These are phyloP conservation scores for Schizothorax lantsangensis DNA, from an alignment of 2,797 vertebrate species.

Conservation along the genomic window DNA sequence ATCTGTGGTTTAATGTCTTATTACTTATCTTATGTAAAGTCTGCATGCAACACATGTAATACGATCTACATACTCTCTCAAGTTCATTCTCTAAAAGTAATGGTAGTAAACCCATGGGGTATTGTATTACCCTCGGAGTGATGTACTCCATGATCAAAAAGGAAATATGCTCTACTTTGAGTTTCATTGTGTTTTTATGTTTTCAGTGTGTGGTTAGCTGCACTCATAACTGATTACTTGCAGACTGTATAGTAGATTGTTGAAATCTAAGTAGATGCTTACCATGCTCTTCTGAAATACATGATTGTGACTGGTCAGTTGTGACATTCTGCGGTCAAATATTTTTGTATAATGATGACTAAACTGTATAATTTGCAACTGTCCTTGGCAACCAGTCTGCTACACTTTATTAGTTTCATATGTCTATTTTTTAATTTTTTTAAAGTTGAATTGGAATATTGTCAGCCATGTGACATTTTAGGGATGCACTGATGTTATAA, in stretches of 20 bases:
- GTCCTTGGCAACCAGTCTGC: background rate
- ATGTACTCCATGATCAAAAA: background rate
- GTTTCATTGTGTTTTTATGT: constrained; percentile 1
- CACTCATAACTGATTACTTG: constrained; percentile 1
- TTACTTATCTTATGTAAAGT: background rate
- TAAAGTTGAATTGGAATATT: background rate
- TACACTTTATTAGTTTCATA: background rate
- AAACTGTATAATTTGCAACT: background rate
- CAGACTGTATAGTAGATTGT: background rate
- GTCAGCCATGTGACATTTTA: background rate
- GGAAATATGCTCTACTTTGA: background rate
- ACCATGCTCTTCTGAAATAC: background rate
- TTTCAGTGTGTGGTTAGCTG: background rate
- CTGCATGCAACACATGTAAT: background rate
- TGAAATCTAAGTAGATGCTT: constrained; percentile 10
- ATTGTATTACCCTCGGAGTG: background rate
- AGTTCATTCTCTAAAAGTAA: background rate
- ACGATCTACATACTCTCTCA: background rate
- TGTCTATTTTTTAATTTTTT: background rate
- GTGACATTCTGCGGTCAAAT: background rate
- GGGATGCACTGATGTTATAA: background rate
- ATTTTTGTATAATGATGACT: background rate
- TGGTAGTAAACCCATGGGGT: background rate
- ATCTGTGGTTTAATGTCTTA: background rate
- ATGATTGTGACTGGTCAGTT: background rate